Conservation (phyloP, 2,113 vertebrate genomes). For the Girardinichthys multiradiatus region DNA sequence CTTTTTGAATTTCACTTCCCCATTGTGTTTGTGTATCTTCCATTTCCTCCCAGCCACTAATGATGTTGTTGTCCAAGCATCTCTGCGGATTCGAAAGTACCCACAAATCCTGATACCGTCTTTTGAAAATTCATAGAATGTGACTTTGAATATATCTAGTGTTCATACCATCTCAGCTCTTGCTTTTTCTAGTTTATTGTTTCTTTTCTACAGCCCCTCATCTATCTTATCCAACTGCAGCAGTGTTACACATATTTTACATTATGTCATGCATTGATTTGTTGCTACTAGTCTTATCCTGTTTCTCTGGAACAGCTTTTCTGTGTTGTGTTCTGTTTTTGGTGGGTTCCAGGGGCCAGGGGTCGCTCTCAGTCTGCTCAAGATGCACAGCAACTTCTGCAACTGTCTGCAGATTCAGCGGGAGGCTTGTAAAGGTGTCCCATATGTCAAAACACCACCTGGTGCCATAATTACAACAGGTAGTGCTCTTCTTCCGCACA, state of each 20-base stretch:
- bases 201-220: constrained; percentile 1
- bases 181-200: not conserved
- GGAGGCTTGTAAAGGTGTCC: constrained; percentile 68
- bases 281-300: constrained; percentile 16
- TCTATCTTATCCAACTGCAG: constrained; percentile 30
- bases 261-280: constrained; percentile 16
- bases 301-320: constrained; percentile 20
- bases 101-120: constrained; percentile 47
- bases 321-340: constrained; percentile 69
- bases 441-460: constrained; percentile 84
- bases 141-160: constrained; percentile 55
- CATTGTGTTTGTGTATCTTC: constrained; percentile 23
- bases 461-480: constrained; percentile 84
- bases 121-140: constrained; percentile 47
- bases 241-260: constrained; percentile 31
- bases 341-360: constrained; percentile 76
- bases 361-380: constrained; percentile 77
- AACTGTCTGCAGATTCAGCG: constrained; percentile 72
- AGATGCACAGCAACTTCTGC: constrained; percentile 81
- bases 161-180: not conserved
- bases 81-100: constrained; percentile 24
- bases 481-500: constrained; percentile 49
- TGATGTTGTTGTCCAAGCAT: constrained; percentile 41
- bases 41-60: constrained; percentile 3
- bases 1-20: constrained; percentile 12